Conservation (phyloP, 2,797 vertebrate genomes). For the Tolypeutes matacus region DNA sequence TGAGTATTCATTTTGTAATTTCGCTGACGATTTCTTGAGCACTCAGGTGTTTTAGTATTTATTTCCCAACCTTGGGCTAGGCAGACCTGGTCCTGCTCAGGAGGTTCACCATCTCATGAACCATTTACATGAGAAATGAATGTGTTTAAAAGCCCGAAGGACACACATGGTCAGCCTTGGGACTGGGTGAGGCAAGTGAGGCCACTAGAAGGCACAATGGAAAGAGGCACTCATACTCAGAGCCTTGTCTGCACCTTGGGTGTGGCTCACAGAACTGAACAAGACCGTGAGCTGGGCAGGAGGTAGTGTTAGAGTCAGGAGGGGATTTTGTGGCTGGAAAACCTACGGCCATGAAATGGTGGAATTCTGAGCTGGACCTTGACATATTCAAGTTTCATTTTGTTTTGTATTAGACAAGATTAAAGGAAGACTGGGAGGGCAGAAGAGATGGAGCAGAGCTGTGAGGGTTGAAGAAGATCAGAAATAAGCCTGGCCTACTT, state of each 20-base stretch:
- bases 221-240: background rate
- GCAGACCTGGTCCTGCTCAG: background rate
- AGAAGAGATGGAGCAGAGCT: background rate
- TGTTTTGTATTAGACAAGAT: background rate
- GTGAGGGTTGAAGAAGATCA: background rate
- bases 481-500: background rate
- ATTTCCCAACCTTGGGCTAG: background rate
- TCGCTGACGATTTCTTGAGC: too few species aligned
- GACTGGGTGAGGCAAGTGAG: background rate
- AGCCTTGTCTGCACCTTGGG: background rate
- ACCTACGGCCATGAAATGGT: too few species aligned
- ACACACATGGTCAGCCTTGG: too few species aligned
- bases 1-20: background rate
- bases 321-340: background rate
- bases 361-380: background rate
- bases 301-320: background rate
- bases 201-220: background rate
- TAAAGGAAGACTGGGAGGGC: too few species aligned
- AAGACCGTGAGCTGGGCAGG: background rate
- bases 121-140: background rate
- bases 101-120: background rate
- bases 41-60: background rate
- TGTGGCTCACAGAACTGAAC: background rate
- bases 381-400: background rate
- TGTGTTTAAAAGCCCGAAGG: background rate